Percentiles rank a stretch among this genome's conserved stretches.
Conservation (phyloP, 2,888 invertebrate species). For the Diadromus collaris region DNA sequence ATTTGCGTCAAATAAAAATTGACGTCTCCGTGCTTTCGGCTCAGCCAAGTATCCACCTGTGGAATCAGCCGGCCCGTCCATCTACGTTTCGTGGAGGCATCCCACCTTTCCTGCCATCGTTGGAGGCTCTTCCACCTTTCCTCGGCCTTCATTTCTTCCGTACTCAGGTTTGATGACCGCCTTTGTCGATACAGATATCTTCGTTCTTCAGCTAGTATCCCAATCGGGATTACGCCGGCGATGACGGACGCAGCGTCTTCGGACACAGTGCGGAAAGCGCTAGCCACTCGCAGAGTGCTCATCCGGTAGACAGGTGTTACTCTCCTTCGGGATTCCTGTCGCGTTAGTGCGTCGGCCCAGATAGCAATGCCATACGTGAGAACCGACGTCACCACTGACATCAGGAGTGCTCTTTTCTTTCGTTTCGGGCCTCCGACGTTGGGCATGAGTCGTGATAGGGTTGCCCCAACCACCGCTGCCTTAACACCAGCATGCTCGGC, state of each 20-base stretch:
- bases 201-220: conserved; percentile 23
- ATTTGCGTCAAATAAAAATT: background rate
- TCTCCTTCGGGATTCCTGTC: conserved; percentile 10
- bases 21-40: too few relatives aligned
- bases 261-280: conserved; percentile 50
- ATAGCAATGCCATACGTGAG: conserved; percentile 24
- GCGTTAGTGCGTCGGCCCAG: conserved; percentile 11
- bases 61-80: conserved; percentile 43
- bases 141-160: too few relatives aligned
- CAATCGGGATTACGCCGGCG: conserved; percentile 32
- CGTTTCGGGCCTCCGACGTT: background rate
- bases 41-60: conserved; percentile 7
- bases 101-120: background rate
- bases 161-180: too few relatives aligned
- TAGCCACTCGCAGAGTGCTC: conserved; percentile 38
- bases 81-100: conserved; percentile 24
- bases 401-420: background rate
- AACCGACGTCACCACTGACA: conserved; percentile 16
- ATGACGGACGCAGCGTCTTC: conserved; percentile 50
- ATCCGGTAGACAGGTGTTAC: conserved; percentile 26
- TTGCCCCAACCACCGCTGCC: background rate
- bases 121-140: too few relatives aligned
- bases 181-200: too few relatives aligned
- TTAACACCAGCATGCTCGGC: background rate
- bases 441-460: conserved; percentile 15